Percentiles rank a stretch among this genome's conserved stretches.
phyloP scores from a whole-genome alignment of 2,888 invertebrate species.

The Macaria liturata region DNA sequence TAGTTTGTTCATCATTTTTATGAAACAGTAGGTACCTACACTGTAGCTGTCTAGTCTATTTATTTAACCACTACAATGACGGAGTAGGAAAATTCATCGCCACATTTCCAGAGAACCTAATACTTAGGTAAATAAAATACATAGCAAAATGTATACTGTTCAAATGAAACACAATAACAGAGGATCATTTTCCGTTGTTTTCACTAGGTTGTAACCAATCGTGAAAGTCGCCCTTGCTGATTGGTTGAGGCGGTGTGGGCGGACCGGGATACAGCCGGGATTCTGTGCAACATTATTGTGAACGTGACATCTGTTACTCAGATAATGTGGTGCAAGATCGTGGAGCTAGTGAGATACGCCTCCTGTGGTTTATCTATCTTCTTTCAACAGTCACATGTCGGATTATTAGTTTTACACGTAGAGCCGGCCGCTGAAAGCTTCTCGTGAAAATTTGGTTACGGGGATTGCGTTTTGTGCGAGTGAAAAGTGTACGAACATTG shows the following conservation, averaged over 20 bases:
- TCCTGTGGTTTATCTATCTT: slow-evolving; percentile 53
- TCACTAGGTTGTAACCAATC: slow-evolving; percentile 72
- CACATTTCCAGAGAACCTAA: too few relatives aligned
- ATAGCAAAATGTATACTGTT: slow-evolving; percentile 35
- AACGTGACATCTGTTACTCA: slow-evolving; percentile 56
- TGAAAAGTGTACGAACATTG: too few relatives aligned
- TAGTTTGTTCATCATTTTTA: too few relatives aligned
- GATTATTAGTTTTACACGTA: slow-evolving; percentile 67
- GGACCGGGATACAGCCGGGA: slow-evolving; percentile 57
- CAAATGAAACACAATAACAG: slow-evolving; percentile 63
- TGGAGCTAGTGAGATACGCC: slow-evolving; percentile 61
- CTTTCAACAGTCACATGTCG: slow-evolving; percentile 49
- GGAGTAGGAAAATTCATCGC: too few relatives aligned
- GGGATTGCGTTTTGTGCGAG: too few relatives aligned
- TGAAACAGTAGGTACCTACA: too few relatives aligned
- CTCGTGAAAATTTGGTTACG: too few relatives aligned
- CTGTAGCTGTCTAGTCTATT: too few relatives aligned
- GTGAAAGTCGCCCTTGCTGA: slow-evolving; percentile 44
- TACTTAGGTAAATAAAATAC: slow-evolving; percentile 1
- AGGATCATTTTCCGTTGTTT: slow-evolving; percentile 64
- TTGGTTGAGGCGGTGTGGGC: slow-evolving; percentile 64
- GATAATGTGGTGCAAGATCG: slow-evolving; percentile 56
- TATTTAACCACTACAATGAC: too few relatives aligned
- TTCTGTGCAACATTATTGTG: slow-evolving; percentile 39
- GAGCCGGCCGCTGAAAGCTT: too few relatives aligned